These are phyloP conservation scores for Hormiphora californensis DNA, from an alignment of 37 sponge, comb jelly and placozoan genomes.

Conservation along the genomic window DNA sequence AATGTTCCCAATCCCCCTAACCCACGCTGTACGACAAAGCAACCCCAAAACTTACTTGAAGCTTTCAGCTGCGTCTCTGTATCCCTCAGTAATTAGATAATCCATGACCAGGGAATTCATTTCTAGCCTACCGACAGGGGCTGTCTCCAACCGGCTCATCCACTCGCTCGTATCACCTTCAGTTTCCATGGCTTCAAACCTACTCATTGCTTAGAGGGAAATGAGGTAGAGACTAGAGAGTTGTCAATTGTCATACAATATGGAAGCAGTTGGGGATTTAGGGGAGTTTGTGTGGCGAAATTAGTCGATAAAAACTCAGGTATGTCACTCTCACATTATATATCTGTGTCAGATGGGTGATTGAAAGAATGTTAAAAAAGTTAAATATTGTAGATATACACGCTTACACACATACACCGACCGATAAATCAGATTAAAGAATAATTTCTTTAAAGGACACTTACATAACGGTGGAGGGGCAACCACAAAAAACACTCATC, in stretches of 20 bases:
- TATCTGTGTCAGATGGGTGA: neutral
- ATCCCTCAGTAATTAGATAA: slow-evolving; percentile 86
- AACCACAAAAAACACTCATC: too few relatives aligned
- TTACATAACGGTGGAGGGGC: too few relatives aligned
- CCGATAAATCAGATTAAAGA: too few relatives aligned
- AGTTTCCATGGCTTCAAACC: neutral
- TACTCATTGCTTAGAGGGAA: neutral
- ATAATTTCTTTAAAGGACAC: too few relatives aligned
- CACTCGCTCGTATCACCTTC: slow-evolving; percentile 36
- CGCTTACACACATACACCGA: too few relatives aligned
- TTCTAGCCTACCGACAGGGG: slow-evolving; percentile 60
- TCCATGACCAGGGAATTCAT: slow-evolving; percentile 79
- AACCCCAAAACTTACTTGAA: slow-evolving; percentile 63
- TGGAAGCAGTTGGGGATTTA: neutral
- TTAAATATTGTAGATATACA: neutral
- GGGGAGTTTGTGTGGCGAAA: too few relatives aligned
- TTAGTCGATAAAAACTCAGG: too few relatives aligned
- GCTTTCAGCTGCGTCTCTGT: slow-evolving; percentile 76
- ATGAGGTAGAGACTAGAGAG: neutral
- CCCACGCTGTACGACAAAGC: too few relatives aligned
- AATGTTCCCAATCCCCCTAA: too few relatives aligned
- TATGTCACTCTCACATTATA: too few relatives aligned
- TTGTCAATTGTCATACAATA: neutral
- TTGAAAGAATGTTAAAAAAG: neutral
- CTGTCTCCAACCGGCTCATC: slow-evolving; percentile 62